Evolutionary conservation across 2,797 vertebrate genomes (phyloP), one percentile per base, ranked within the genome.

Genomic region (Sylvilagus floridanus): DNA sequence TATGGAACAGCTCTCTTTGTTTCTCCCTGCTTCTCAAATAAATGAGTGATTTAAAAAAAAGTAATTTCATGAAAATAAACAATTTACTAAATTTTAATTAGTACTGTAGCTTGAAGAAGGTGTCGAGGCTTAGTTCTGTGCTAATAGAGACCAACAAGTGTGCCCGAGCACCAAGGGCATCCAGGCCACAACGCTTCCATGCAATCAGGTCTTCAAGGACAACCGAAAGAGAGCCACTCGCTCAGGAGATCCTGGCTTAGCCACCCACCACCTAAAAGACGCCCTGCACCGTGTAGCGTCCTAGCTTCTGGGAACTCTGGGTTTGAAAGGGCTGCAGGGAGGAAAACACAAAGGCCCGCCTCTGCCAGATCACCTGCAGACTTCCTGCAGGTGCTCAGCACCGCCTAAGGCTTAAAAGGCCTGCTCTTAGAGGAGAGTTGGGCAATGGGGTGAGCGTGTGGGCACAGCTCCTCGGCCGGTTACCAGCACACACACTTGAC

Each of bases 331-430:
- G 11, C 4, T 28, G 8, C 42, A 10, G 42, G 42, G 42, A 47
- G 42, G 42, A 62, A 71, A 57, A 88, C 84, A 57, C 21, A 78
- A 79, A 90, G 35, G 50, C 54, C 71, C 7, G 47, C 69, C 52
- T 86, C n/a, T 68, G 73, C 50, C 54, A 12, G 47, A 37, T 37
- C 50, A 57, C 7, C 9, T 6, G 52, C 47, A 89, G 83, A 66
- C 83, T 69, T 84, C 37, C 12, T 60, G 62, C 52, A 89, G 47
- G 86, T 10, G 11, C 32, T 50, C 78, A 30, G 19, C 78, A 94
- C 54, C 95, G 85, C 93, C 87, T 28, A 94, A 96, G 1, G 19
- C 93, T 96, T 95, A 86, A 89, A 95, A 94, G 66, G 79, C 96
- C 78, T 97, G 63, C 37, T 96, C 91, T 94, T 86, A 96, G 92